Conservation (phyloP, 2,797 vertebrate genomes). For the Harpagifer antarcticus region DNA sequence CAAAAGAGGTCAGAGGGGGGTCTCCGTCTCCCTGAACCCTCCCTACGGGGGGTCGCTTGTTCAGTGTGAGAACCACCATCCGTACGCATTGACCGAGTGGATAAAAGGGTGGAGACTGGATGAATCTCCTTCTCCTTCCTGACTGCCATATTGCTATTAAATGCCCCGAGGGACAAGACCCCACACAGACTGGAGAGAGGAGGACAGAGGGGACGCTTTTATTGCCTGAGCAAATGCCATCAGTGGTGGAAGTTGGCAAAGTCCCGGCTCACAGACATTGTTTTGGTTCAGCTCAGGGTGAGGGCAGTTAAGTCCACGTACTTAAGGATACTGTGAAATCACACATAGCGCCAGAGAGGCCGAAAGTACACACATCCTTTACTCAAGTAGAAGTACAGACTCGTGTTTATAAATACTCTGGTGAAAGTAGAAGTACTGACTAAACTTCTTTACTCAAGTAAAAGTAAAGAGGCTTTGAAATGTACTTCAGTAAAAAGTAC, state of each 20-base stretch:
- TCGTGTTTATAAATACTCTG: no score
- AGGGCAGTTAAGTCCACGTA: no score
- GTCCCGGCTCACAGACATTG: not conserved
- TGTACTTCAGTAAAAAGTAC: no score
- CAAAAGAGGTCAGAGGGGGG: conserved; percentile 43
- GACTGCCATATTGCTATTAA: conserved; percentile 65
- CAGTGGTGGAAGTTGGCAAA: not conserved
- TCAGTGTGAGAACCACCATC: conserved; percentile 43
- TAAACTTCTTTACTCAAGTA: no score
- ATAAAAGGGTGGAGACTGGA: conserved; percentile 44
- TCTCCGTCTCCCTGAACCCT: conserved; percentile 8
- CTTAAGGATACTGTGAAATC: no score
- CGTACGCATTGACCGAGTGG: conserved; percentile 32
- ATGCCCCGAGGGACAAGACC: conserved; percentile 37
- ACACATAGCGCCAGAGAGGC: no score
- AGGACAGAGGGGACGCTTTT: not conserved
- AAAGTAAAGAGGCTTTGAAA: no score
- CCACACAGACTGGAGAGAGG: conserved; percentile 11
- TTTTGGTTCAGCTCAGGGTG: not conserved
- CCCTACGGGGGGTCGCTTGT: conserved; percentile 34
- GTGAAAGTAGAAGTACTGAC: no score
- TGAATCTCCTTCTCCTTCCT: conserved; percentile 64
- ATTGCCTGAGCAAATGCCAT: conserved; percentile 7
- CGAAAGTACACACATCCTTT: no score
- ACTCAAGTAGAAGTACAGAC: no score